phyloP scores from a whole-genome alignment of 2,888 invertebrate genomes.

The Sarcophaga caerulescens region DNA sequence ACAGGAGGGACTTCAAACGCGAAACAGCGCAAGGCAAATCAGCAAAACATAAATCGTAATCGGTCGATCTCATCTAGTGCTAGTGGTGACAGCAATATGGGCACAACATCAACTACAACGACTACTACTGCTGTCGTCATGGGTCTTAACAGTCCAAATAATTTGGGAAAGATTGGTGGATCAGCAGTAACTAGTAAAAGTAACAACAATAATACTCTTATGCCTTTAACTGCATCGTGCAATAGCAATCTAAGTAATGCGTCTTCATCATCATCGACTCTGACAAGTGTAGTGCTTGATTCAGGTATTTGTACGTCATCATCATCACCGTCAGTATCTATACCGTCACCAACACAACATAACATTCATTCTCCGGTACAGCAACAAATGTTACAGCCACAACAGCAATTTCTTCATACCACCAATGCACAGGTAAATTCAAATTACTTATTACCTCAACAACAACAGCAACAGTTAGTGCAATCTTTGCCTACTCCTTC shows the following conservation, averaged over 20 bases:
- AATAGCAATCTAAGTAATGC: constrained; percentile 75
- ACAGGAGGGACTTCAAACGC: constrained; percentile 68
- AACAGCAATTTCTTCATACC: constrained; percentile 40
- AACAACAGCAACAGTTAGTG: constrained; percentile 65
- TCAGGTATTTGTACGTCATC: constrained; percentile 80
- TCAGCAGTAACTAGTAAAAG: constrained; percentile 31
- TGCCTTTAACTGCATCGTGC: constrained; percentile 69
- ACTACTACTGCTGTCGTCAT: constrained; percentile 63
- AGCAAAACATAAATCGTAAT: constrained; percentile 75
- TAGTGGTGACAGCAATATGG: constrained; percentile 80
- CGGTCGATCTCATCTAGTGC: constrained; percentile 81
- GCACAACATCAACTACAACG: constrained; percentile 35
- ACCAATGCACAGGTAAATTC: constrained; percentile 72
- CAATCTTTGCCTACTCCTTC: constrained; percentile 63
- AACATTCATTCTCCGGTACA: constrained; percentile 78
- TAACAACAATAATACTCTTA: constrained; percentile 35
- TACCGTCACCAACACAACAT: constrained; percentile 78
- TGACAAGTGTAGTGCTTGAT: constrained; percentile 78
- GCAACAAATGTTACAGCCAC: constrained; percentile 69
- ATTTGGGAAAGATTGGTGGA: constrained; percentile 45
- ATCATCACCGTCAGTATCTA: constrained; percentile 80
- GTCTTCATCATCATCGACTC: constrained; percentile 74
- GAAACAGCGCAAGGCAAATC: constrained; percentile 62
- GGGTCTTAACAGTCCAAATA: constrained; percentile 61
- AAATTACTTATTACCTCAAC: constrained; percentile 74